These are phyloP conservation scores for Carassius auratus DNA, from an alignment of 2,113 vertebrate species.

Conservation along the genomic window DNA sequence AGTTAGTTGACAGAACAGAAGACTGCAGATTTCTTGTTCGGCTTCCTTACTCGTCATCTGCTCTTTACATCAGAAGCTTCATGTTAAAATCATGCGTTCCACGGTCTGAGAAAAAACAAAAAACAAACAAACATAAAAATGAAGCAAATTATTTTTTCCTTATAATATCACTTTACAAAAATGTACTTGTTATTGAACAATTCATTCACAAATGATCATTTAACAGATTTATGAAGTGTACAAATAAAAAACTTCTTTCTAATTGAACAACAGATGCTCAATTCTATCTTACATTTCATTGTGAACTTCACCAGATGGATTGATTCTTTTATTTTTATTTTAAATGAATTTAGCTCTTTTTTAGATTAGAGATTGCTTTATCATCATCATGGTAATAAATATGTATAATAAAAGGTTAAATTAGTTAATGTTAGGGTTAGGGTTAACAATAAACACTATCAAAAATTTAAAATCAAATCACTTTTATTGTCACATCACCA, in stretches of 20 bases:
- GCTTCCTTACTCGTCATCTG: slow-evolving; percentile 2
- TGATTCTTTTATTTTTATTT: neutral
- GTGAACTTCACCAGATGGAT: neutral
- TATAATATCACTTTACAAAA: too few species aligned
- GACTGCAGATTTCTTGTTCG: neutral
- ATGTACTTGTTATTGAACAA: neutral
- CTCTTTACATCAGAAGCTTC: neutral
- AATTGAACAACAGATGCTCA: neutral
- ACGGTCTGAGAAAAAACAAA: neutral
- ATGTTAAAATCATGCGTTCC: neutral
- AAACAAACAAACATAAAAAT: neutral
- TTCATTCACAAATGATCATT: neutral
- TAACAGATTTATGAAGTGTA: neutral
- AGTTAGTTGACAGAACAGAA: neutral
- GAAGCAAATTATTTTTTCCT: neutral
- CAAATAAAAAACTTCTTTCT: neutral
- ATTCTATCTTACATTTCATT: neutral
- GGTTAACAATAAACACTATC: too few species aligned
- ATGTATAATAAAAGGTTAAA: too few species aligned
- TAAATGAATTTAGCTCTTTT: neutral
- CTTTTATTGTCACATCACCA: too few species aligned
- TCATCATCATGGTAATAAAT: too few species aligned
- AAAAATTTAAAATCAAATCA: too few species aligned
- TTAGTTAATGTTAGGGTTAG: too few species aligned
- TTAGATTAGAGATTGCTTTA: neutral